Evolutionary conservation across 2,797 vertebrate genomes (phyloP), one percentile per base, ranked within the genome.

Genomic region (Carapus acus): DNA sequence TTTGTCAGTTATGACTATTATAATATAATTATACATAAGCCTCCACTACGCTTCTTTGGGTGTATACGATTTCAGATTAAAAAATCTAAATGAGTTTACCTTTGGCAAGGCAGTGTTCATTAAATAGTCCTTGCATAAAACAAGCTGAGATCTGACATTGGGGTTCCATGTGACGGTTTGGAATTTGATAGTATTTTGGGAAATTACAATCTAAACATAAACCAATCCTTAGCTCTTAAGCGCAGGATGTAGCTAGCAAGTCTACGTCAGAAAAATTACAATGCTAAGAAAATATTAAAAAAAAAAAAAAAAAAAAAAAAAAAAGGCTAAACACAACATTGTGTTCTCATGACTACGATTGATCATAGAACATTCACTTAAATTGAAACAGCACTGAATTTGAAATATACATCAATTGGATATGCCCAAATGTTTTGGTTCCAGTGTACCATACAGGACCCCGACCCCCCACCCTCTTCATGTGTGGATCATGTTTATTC

Each of bases 381-480:
- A 38, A 42, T 44, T 39, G 17, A 59, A 59, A 57, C 52, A 50
- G 41, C 44, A 53, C 41, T 45, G 59, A 7, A 68, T 68, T 67
- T 59, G 11, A 80, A 52, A 59, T 69, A 45, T 69, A 77, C 72
- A 64, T 61, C 54, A 64, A 80, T 70, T 56, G 60, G 34, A 55
- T 58, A 64, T 50, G 19, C 56, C 29, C 41, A 50, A 31, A 54
- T 4, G 38, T 60, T 74, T 13, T 13, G 37, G 33, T 67, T 71
- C 43, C 58, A 77, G 53, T 62, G 49, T 55, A 62, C 16, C 34
- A 16, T 69, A 31, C 38, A 29, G 50, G 43, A 33, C 37, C 49
- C 41, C 23, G 67, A 24, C 27, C 49, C 24, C 55, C 33, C 37
- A 41, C 51, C 31, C 37, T 40, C 41, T 37, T 67, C 45, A 52